These are phyloP conservation scores for Homalodisca vitripennis DNA, from an alignment of 1,140 invertebrate genomes.

Conservation along the genomic window DNA sequence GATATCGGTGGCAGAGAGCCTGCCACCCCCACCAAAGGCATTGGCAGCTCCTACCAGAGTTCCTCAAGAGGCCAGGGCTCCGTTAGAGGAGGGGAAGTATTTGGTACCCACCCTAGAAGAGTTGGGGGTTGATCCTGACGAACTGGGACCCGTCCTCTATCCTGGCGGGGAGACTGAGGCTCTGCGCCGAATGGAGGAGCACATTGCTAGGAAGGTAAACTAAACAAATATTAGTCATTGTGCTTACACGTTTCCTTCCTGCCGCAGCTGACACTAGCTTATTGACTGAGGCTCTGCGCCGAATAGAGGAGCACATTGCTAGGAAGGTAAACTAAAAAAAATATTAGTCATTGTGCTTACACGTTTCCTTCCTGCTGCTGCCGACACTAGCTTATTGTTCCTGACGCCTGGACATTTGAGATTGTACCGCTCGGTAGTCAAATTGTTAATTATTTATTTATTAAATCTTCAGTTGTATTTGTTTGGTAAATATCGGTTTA, in stretches of 20 bases:
- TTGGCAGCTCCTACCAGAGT: constrained; percentile 52
- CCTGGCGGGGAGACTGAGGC: constrained; percentile 80
- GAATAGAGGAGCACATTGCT: constrained; percentile 80
- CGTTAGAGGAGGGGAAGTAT: constrained; percentile 68
- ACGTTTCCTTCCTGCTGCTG: no score
- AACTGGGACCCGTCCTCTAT: constrained; percentile 68
- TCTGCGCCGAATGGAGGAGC: constrained; percentile 71
- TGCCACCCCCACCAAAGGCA: constrained; percentile 54
- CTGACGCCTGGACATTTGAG: no score
- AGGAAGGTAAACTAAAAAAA: constrained; percentile 65
- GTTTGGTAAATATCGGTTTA: no score
- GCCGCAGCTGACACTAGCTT: no score
- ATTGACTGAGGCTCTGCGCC: constrained; percentile 68
- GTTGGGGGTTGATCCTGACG: constrained; percentile 79
- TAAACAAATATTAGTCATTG: no score
- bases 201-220: constrained; percentile 77
- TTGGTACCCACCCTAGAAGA: constrained; percentile 84
- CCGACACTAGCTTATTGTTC: no score
- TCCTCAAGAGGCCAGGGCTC: constrained; percentile 50
- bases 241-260: no score
- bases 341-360: no score
- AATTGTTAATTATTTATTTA: no score
- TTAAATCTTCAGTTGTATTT: no score
- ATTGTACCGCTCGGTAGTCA: no score
- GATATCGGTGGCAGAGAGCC: constrained; percentile 56